A percentile compares a stretch with the other conserved stretches of the same genome.
Conservation (phyloP, 2,113 vertebrate genomes). For the Puffinus mauretanicus region DNA sequence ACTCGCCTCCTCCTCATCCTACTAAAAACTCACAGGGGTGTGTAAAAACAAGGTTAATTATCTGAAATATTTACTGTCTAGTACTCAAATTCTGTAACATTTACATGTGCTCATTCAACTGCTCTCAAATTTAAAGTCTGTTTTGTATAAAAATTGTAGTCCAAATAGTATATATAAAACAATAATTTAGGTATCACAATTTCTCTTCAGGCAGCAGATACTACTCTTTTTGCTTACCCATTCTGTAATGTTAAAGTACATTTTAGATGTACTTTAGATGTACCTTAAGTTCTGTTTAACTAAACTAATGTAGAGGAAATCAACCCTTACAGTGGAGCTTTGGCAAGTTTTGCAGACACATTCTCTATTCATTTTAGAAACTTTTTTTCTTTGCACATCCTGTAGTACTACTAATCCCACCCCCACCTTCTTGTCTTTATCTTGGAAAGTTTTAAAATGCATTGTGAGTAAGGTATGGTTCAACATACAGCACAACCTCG, state of each 20-base stretch:
- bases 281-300: not conserved
- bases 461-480: not conserved
- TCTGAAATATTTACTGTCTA: not conserved
- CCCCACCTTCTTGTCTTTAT: not conserved
- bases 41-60: not conserved
- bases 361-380: not conserved
- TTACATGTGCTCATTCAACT: not conserved
- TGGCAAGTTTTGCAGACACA: not conserved
- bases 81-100: not conserved
- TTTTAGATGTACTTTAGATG: not conserved
- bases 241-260: not conserved
- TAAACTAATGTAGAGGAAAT: not conserved
- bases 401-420: not conserved
- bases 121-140: not conserved
- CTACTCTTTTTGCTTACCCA: not conserved
- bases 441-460: not conserved
- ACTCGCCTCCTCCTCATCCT: not conserved
- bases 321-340: not conserved
- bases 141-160: not conserved
- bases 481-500: not conserved
- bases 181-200: not conserved
- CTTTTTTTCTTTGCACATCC: not conserved
- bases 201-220: not conserved
- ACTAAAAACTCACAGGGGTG: not conserved
- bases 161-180: not conserved